These are phyloP conservation scores for Coregonus sp. DNA, from an alignment of 2,797 vertebrate species.

Conservation along the genomic window DNA sequence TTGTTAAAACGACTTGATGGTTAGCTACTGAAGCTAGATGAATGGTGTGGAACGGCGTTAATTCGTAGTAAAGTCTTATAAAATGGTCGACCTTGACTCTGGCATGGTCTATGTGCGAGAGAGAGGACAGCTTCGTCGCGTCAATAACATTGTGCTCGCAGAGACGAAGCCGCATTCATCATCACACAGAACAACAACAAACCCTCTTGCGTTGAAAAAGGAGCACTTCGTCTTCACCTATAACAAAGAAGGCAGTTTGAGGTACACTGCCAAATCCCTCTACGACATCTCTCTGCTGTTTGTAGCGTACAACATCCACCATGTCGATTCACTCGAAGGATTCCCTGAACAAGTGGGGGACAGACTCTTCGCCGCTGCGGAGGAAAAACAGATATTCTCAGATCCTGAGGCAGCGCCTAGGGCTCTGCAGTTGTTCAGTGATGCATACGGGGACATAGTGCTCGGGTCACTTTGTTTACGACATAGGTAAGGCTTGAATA, in stretches of 20 bases:
- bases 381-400: constrained; percentile 87
- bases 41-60: neutral
- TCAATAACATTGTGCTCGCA: constrained; percentile 67
- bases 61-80: neutral
- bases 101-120: constrained; percentile 85
- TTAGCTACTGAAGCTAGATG: neutral
- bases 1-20: neutral
- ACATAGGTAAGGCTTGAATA: constrained; percentile 76
- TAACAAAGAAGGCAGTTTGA: constrained; percentile 88
- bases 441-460: constrained; percentile 89
- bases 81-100: constrained; percentile 33
- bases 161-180: constrained; percentile 55
- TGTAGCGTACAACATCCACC: constrained; percentile 89
- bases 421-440: constrained; percentile 87
- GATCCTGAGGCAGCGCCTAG: constrained; percentile 80
- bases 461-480: constrained; percentile 88
- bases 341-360: constrained; percentile 96
- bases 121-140: constrained; percentile 81
- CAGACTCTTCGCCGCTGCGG: constrained; percentile 87
- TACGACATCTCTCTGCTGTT: constrained; percentile 87
- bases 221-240: constrained; percentile 93
- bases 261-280: constrained; percentile 89
- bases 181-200: constrained; percentile 62
- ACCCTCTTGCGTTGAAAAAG: constrained; percentile 76
- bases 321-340: constrained; percentile 90